A percentile compares a stretch with the other conserved stretches of the same genome.
Conservation (phyloP, 2,797 vertebrate genomes). For the Apodemus agrarius region DNA sequence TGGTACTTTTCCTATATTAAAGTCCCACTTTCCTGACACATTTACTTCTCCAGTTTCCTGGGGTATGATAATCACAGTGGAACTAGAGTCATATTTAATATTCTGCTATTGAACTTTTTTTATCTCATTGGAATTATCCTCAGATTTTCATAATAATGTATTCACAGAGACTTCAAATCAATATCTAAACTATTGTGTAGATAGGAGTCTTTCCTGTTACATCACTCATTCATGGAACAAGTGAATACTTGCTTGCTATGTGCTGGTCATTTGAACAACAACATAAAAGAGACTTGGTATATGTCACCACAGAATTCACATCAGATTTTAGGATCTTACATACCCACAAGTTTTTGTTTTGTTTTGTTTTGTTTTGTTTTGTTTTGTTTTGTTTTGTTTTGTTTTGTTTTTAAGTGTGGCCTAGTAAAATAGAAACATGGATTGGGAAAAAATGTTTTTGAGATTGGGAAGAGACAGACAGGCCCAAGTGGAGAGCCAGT, state of each 20-base stretch:
- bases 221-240: neutral
- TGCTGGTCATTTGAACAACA: neutral
- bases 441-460: neutral
- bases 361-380: too few species aligned
- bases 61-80: neutral
- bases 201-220: neutral
- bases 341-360: neutral
- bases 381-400: too few species aligned
- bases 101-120: neutral
- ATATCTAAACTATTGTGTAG: neutral
- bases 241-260: neutral
- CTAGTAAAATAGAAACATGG: neutral
- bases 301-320: neutral
- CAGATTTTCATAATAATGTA: neutral
- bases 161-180: neutral
- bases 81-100: neutral
- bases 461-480: neutral
- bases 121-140: neutral
- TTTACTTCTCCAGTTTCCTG: neutral
- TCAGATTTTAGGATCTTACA: neutral
- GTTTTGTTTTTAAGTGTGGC: neutral
- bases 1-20: neutral
- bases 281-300: neutral
- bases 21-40: neutral
- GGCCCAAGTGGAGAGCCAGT: neutral